Percentiles rank a stretch among this genome's conserved stretches.
Conservation (phyloP, 2,797 vertebrate species). For the Syngnathus acus region DNA sequence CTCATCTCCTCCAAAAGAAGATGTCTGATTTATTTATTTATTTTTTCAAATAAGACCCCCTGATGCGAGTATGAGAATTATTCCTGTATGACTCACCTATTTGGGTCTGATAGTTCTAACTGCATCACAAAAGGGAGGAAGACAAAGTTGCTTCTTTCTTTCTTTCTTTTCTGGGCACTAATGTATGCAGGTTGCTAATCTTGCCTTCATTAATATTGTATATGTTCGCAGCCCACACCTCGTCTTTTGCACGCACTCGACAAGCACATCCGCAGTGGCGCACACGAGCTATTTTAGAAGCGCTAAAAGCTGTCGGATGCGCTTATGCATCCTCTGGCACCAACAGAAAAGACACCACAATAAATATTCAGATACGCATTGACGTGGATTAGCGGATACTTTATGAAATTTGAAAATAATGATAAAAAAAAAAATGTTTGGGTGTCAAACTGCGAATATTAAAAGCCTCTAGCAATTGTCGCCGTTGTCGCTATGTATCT, state of each 20-base stretch:
- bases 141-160: slow-evolving; percentile 16
- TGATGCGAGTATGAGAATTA: slow-evolving; percentile 7
- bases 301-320: background rate
- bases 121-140: slow-evolving; percentile 29
- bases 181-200: slow-evolving; percentile 54
- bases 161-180: slow-evolving; percentile 37
- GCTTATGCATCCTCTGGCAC: background rate
- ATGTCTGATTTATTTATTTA: too few species aligned
- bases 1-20: slow-evolving; percentile 13
- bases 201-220: slow-evolving; percentile 58
- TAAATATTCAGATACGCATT: background rate
- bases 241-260: slow-evolving; percentile 12
- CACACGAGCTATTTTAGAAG: background rate
- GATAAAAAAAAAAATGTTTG: background rate
- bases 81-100: slow-evolving; percentile 38
- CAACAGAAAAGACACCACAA: background rate
- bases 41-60: slow-evolving; percentile 17
- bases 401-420: background rate
- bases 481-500: too few species aligned
- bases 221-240: slow-evolving; percentile 29
- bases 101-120: slow-evolving; percentile 19
- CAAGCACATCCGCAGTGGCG: background rate
- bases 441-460: too few species aligned
- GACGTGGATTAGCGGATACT: background rate
- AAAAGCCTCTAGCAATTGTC: too few species aligned